phyloP scores from a whole-genome alignment of 2,113 vertebrate species.

The Carettochelys insculpta region DNA sequence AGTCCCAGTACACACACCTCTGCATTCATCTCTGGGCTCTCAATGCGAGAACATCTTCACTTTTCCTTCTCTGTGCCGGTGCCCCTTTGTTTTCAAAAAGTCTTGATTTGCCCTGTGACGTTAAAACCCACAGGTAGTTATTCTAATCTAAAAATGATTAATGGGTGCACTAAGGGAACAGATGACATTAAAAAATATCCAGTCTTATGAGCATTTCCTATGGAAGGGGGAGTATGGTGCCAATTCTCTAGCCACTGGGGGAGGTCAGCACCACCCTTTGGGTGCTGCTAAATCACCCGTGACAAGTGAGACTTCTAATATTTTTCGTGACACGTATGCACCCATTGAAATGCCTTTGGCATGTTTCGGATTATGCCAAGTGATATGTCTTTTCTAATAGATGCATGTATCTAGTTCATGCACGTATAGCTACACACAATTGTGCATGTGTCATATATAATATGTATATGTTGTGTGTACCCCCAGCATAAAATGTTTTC shows the following conservation, averaged over 20 bases:
- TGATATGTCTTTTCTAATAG: neutral
- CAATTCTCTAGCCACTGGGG: neutral
- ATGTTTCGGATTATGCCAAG: fast-evolving
- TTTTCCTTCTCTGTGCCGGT: fast-evolving
- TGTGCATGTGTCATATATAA: neutral
- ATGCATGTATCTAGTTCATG: fast-evolving
- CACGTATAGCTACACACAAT: neutral
- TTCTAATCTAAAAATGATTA: neutral
- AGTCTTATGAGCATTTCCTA: neutral
- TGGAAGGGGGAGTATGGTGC: neutral
- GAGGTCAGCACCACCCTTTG: neutral
- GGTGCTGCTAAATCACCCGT: neutral
- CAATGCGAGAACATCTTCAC: neutral
- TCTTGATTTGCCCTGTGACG: neutral
- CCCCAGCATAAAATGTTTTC: neutral
- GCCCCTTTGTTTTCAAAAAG: neutral
- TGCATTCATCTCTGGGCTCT: neutral
- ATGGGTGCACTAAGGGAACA: neutral
- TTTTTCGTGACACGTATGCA: fast-evolving
- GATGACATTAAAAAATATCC: neutral
- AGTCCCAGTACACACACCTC: conserved; percentile 44
- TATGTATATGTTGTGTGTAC: neutral
- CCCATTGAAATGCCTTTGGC: fast-evolving
- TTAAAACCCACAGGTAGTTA: neutral
- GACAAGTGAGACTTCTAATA: fast-evolving